Evolutionary conservation across 2,113 vertebrate species (phyloP), one percentile per base, ranked within the genome.

Genomic region (Poecile atricapillus): DNA sequence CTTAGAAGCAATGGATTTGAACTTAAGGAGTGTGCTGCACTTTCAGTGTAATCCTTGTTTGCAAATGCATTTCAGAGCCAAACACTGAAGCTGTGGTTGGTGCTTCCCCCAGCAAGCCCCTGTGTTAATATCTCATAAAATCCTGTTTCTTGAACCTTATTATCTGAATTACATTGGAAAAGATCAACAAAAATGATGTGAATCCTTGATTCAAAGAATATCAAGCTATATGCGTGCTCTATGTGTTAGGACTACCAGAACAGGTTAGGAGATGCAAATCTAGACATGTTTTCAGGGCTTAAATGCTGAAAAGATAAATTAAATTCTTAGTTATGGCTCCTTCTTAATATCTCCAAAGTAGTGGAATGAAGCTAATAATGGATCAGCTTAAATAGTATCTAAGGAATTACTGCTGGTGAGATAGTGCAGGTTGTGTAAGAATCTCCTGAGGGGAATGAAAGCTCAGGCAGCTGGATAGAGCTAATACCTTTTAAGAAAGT

Each of bases 381-480:
- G 71, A 90, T 85, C 75, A 63, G 37, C 63, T 94, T 96, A 93
- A 91, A 77, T 39, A 65, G 39, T 73, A 52, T 65, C 55, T 79
- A 47, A 93, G 91, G 78, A 95, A 89, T 91, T 94, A 55, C 74
- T 79, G 35, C 74, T 91, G 82, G 71, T 88, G 84, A 86, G 85
- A 50, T 79, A 59, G 75, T 86, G 30, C 77, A 85, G 75, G 70
- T 79, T 83, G 82, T 81, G 35, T 80, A 90, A 77, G 85, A 63
- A 59, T 81, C 24, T 93, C 79, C 43, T 13, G 5, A 71, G 56
- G 56, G 86, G n/a, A 71, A 56, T 70, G 69, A 78, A 93, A 81
- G 73, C 87, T 63, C 47, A 63, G 68, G 63, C 15, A 41, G 35
- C 11, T 93, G 82, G 68, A 62, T 91, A 94, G 68, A 63, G 71